A percentile compares a stretch with the other conserved stretches of the same genome.
phyloP scores from a whole-genome alignment of 2,888 invertebrate genomes.

The Eurytoma californica region DNA sequence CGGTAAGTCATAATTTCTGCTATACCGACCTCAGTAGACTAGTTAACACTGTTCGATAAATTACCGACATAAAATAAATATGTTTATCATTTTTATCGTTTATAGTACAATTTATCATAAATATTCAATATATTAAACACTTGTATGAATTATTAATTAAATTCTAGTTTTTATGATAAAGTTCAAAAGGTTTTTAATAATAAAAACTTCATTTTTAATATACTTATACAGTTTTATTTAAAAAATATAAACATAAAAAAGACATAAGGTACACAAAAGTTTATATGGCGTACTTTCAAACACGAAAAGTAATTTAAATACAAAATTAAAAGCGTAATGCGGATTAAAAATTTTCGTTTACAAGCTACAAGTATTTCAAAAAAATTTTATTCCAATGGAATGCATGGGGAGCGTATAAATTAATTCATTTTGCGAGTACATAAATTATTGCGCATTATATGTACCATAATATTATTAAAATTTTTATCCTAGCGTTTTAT shows the following conservation, averaged over 20 bases:
- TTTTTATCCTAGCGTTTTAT: conserved; percentile 51
- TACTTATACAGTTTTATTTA: conserved; percentile 18
- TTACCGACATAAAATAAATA: too few species aligned
- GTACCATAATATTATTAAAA: conserved; percentile 34
- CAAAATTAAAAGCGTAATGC: not conserved
- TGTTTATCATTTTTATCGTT: too few species aligned
- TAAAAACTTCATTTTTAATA: not conserved
- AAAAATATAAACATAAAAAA: conserved; percentile 29
- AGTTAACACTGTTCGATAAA: too few species aligned
- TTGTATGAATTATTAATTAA: too few species aligned
- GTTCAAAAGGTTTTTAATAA: too few species aligned
- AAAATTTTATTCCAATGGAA: conserved; percentile 24
- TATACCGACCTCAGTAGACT: too few species aligned
- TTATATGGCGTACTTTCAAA: conserved; percentile 9
- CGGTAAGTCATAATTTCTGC: too few species aligned
- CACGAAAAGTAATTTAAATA: conserved; percentile 2
- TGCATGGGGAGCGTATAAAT: conserved; percentile 44
- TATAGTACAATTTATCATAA: too few species aligned
- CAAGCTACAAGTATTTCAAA: too few species aligned
- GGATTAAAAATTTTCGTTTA: too few species aligned
- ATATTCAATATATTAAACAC: too few species aligned
- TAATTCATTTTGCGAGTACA: conserved; percentile 35
- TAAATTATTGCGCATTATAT: conserved; percentile 38
- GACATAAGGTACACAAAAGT: not conserved
- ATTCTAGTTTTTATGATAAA: too few species aligned